These are phyloP conservation scores for Stictocephala bisonia DNA, from an alignment of 2,888 invertebrate species.

Conservation along the genomic window DNA sequence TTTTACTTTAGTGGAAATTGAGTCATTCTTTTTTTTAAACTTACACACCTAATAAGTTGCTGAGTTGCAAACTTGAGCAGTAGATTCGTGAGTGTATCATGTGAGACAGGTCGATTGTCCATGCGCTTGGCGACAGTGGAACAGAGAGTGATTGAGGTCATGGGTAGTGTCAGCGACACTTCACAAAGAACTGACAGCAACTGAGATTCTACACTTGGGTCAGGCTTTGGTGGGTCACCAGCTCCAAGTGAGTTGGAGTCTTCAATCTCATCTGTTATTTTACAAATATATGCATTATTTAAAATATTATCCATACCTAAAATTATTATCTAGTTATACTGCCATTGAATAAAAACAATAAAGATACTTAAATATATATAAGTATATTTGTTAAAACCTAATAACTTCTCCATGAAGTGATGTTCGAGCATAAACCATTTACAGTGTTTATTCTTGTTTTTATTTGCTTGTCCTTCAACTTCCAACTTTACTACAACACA, in stretches of 20 bases:
- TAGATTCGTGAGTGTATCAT: constrained; percentile 76
- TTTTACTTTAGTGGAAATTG: no score
- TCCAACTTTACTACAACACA: no score
- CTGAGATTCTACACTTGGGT: constrained; percentile 73
- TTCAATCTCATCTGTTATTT: constrained; percentile 55
- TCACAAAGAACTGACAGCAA: constrained; percentile 77
- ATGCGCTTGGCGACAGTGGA: constrained; percentile 68
- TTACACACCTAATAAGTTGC: constrained; percentile 71
- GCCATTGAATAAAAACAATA: neutral
- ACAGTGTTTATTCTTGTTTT: neutral
- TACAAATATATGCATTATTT: neutral
- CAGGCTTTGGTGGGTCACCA: constrained; percentile 62
- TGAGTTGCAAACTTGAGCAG: constrained; percentile 84
- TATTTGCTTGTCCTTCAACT: no score
- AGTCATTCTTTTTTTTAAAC: neutral
- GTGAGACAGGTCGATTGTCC: constrained; percentile 67
- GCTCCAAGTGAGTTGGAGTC: constrained; percentile 38
- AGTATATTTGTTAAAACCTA: neutral
- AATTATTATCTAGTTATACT: neutral
- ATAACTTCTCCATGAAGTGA: neutral
- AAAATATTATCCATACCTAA: neutral
- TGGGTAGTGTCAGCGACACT: constrained; percentile 75
- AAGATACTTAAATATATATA: neutral
- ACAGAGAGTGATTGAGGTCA: constrained; percentile 75
- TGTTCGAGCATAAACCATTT: neutral